Base-by-base conservation (phyloP, 2,113 vertebrate species). In the Neodon shergylaensis region DNA sequence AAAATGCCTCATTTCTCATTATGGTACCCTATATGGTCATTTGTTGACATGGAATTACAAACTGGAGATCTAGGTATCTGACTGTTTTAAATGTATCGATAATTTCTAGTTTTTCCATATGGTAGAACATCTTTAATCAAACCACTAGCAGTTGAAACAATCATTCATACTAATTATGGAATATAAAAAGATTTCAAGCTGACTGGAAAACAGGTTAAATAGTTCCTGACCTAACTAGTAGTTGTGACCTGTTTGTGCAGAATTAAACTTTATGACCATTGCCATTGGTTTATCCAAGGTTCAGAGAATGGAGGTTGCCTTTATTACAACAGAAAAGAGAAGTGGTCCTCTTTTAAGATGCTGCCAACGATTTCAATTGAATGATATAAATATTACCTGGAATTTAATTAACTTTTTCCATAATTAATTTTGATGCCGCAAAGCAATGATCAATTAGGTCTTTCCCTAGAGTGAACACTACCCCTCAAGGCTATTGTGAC, bases 391-490 rank as follows among this genome's bases (percentile, higher is more conserved):
- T 73, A 70, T 85, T 52, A 77, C 83, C 39, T 91, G 94, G 33
- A 94, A 92, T 93, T 61, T 92, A 95, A 83, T 94, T 95, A 91
- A 47, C 36, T 12, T 86, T 96, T n/a, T 89, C 33, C n/a, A 31
- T 96, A 94, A 96, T 92, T 88, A 93, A 92, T 92, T 31, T 52
- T 96, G 17, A 91, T 91, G 47, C 54, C 47, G 94, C 58, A 92
- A 91, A 95, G 54, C 54, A 85, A 70, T 89, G 54, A 58, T 88
- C 36, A 97, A 91, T 96, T 96, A 88, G 42, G 28, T 70, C 95
- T 94, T 92, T 92, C 72, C 66, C 36, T 94, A 16, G 33, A 70
- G 73, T 21, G 33, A 92, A 90, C 14, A 70, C 8, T 22, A 1
- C 39, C 31, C 61, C 93, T 92, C 44, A 82, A 49, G 7, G 92